Base-by-base conservation (phyloP, 2,113 vertebrate genomes). In the Vireo altiloquus region DNA sequence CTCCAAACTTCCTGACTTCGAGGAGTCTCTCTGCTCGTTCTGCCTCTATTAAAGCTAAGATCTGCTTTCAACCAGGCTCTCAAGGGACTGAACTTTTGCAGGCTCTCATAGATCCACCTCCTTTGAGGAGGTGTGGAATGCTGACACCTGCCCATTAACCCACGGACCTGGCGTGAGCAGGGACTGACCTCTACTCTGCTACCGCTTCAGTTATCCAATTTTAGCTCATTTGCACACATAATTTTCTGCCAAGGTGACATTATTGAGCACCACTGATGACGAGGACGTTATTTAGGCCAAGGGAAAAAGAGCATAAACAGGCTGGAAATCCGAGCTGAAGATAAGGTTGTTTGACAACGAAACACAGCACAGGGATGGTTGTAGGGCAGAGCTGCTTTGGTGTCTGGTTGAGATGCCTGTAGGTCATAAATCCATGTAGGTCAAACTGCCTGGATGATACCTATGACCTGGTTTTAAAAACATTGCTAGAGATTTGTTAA, bases 181-280 rank as follows among this genome's bases (percentile, higher is more conserved):
- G 22, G 20, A n/a, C 80, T 53, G 70, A 91, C 71, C 71, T 92
- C 66, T 52, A 13, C 54, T 10, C 11, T 70, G 75, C 74, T 59
- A 2, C 78, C 78, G 61, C 91, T 90, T 47, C 50, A 77, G 35
- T 30, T 76, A 52, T 18, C 39, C 68, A 78, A 71, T 85, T 93
- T 86, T 35, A 40, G 78, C 71, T 88, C 71, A 53, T 95, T 83
- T 74, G 47, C 76, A 70, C 40, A 60, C 23, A 33, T 77, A 63
- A 92, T 93, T 85, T 70, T 31, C 76, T 96, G 85, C 35, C 56
- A 83, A 96, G 78, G 85, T 95, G 94, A 88, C 63, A 74, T 92
- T 94, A 46, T 31, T 0, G 1, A 91, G 71, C 50, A 44, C 10
- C 81, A 4, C 3, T 47, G 56, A 39, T 8, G 15, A 65, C 37